These are phyloP conservation scores for Paguma larvata DNA, from an alignment of 2,797 vertebrate genomes.

Conservation along the genomic window DNA sequence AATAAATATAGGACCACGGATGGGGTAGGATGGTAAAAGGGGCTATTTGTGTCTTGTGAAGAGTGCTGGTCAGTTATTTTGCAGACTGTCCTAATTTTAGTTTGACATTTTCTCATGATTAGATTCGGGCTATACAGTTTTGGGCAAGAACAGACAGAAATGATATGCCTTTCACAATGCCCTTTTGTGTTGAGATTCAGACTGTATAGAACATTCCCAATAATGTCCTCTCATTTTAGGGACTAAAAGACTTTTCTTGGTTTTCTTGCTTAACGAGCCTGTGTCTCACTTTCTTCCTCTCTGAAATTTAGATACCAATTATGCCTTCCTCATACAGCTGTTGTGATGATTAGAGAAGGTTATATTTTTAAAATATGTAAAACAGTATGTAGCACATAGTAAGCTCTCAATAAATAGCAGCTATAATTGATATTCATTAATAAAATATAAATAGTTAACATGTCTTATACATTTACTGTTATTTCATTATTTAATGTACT, in stretches of 20 bases:
- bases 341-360: background rate
- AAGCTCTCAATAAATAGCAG: background rate
- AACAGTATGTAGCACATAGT: background rate
- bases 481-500: background rate
- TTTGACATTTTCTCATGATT: slow-evolving; percentile 19
- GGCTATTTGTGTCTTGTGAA: slow-evolving; percentile 20
- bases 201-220: background rate
- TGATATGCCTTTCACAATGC: background rate
- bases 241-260: background rate
- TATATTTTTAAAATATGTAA: background rate
- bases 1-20: background rate
- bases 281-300: background rate
- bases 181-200: background rate
- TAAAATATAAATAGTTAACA: background rate
- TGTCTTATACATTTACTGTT: background rate
- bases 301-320: background rate
- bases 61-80: slow-evolving; percentile 6
- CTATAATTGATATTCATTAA: background rate
- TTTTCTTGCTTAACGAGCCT: background rate
- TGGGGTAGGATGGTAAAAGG: background rate
- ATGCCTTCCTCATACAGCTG: background rate
- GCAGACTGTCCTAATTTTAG: background rate
- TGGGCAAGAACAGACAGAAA: slow-evolving; percentile 44
- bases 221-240: background rate
- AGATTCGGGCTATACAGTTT: slow-evolving; percentile 8